A percentile compares a stretch with the other conserved stretches of the same genome.
These are phyloP conservation scores for Musca vetustissima DNA, from an alignment of 1,140 invertebrate species.

Conservation along the genomic window DNA sequence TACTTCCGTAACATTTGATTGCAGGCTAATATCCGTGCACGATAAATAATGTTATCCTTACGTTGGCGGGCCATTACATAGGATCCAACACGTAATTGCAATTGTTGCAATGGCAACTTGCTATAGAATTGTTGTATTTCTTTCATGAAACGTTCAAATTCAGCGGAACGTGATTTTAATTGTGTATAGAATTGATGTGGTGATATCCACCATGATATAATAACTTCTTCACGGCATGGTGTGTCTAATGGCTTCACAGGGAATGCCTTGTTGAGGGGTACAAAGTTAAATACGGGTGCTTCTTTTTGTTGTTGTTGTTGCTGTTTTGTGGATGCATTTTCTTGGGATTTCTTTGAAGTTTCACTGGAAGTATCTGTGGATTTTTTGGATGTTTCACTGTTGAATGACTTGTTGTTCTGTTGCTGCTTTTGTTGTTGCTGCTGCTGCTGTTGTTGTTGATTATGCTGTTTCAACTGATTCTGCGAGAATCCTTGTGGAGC, in stretches of 20 bases:
- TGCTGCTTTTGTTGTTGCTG: not conserved
- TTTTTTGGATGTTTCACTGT: slow-evolving; percentile 32
- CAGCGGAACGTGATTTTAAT: slow-evolving; percentile 57
- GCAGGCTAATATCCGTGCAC: slow-evolving; percentile 64
- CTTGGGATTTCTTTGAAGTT: slow-evolving; percentile 31
- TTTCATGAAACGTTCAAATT: slow-evolving; percentile 69
- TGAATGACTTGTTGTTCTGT: slow-evolving; percentile 8
- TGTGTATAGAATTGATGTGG: slow-evolving; percentile 72
- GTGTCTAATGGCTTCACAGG: slow-evolving; percentile 38
- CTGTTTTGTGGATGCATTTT: slow-evolving; percentile 25
- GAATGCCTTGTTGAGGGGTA: slow-evolving; percentile 53
- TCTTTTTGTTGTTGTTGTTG: slow-evolving; percentile 15
- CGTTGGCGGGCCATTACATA: slow-evolving; percentile 68
- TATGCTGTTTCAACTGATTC: slow-evolving; percentile 33
- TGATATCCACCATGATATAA: slow-evolving; percentile 66
- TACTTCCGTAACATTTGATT: slow-evolving; percentile 60
- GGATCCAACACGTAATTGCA: slow-evolving; percentile 59
- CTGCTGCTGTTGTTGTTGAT: slow-evolving; percentile 40
- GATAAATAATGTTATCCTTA: slow-evolving; percentile 69
- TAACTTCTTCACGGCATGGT: slow-evolving; percentile 53
- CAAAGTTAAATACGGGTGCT: slow-evolving; percentile 55
- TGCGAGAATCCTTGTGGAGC: slow-evolving; percentile 50
- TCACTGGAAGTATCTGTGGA: slow-evolving; percentile 31
- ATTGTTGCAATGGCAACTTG: slow-evolving; percentile 56
- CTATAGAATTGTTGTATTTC: slow-evolving; percentile 68